Evolutionary conservation across 1,140 invertebrate genomes (phyloP), one percentile per base, ranked within the genome.

Genomic region (Helicoverpa zea): DNA sequence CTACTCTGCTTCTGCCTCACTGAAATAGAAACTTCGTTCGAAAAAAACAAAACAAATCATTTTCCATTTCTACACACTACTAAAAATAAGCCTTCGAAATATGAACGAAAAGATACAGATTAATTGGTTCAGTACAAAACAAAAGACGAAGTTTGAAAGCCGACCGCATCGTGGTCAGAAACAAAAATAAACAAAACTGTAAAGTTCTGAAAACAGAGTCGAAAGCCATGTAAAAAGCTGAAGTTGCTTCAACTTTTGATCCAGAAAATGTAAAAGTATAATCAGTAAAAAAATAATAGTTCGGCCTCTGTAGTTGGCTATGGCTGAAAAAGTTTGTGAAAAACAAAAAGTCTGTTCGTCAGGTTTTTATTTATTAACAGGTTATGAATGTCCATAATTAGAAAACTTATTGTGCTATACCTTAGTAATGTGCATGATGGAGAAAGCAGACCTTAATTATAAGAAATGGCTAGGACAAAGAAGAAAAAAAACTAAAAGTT

Each of bases 221-320:
- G 74, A 64, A 66, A 66, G 49, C 61, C 13, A 43, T 64, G 61
- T 77, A 51, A 76, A 76, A 63, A 76, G 9, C 5, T 3, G 54
- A 43, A 54, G 59, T 54, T 16, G 35, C 43, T 13, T 59, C 5
- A 63, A 47, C 58, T 61, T 75, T 75, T 63, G 56, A 51, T 13
- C 35, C 16, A 43, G 43, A 63, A 63, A 58, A 75, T 49, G 35
- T 23, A 23, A 23, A 23, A 23, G 14, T 61, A 29, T 43, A 74
- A 58, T 58, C 54, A 11, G 52, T 23, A n/a, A 61, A 75, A 49
- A 56, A 35, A 5, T 54, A 11, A 43, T 56, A 73, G 70, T 56
- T 73, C 16, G 16, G 43, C 16, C 47, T 68, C 23, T 56, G 23
- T 56, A 13, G 47, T 7, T 52, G 49, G 66, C 43, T 56, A 56